Evolutionary conservation across 2,113 vertebrate genomes (phyloP).

Genomic region (Ceyx margarethae): DNA sequence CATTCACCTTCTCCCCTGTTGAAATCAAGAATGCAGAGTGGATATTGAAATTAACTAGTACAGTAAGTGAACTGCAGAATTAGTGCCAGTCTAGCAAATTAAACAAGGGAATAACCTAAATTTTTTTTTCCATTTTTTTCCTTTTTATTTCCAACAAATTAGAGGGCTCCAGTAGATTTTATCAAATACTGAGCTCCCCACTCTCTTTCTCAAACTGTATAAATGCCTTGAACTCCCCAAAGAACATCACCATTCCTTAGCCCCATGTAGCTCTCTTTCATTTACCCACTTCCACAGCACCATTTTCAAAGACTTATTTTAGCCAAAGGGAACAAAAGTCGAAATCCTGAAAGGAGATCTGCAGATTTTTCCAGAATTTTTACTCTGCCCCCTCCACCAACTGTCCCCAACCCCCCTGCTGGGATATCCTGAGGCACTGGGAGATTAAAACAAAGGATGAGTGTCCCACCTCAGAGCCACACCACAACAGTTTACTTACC

Average conservation of each 20-base stretch:
- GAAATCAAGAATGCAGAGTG: constrained; percentile 62
- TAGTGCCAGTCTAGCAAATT: constrained; percentile 68
- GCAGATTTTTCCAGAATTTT: constrained; percentile 66
- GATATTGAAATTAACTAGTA: constrained; percentile 67
- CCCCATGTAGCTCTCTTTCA: constrained; percentile 68
- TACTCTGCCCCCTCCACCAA: constrained; percentile 57
- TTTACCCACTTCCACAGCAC: constrained; percentile 71
- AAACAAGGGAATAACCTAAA: constrained; percentile 70
- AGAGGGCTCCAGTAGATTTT: constrained; percentile 67
- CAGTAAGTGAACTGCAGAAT: constrained; percentile 66
- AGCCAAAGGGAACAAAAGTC: constrained; percentile 72
- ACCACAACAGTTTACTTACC: constrained; percentile 35
- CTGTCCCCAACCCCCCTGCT: constrained; percentile 33
- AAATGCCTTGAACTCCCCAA: constrained; percentile 72
- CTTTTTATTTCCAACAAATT: constrained; percentile 67
- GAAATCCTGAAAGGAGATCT: constrained; percentile 67
- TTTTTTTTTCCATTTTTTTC: constrained; percentile 53
- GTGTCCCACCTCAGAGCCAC: not conserved
- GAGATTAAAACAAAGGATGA: constrained; percentile 62
- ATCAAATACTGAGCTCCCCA: constrained; percentile 59
- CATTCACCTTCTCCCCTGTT: constrained; percentile 65
- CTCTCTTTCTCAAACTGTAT: constrained; percentile 57
- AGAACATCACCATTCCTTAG: constrained; percentile 63
- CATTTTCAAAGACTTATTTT: constrained; percentile 69
- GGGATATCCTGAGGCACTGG: constrained; percentile 43